Base-by-base conservation (phyloP, 2,113 vertebrate species). In the Otolemur garnettii region DNA sequence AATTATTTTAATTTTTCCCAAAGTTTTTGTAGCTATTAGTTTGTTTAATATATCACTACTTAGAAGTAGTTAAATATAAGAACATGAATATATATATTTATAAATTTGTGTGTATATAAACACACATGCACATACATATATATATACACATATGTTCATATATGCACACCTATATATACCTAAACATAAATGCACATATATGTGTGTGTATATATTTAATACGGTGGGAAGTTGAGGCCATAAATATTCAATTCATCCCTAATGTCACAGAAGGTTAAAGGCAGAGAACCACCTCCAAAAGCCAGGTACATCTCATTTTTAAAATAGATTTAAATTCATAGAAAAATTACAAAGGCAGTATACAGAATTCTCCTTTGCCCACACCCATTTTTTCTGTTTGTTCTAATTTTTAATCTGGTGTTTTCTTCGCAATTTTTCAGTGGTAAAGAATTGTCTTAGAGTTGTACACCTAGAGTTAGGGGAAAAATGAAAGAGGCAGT, bases 401-500 rank as follows among this genome's bases (percentile, higher is more conserved):
- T 87, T 71, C 69, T 92, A 24, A 92, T 87, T 87, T 91, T 83
- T 80, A 95, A 95, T 94, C 66, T 94, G 45, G 15, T 85, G 35
- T 88, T 94, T 93, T 86, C 91, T n/a, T 66, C n/a, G 42, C 21
- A 21, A 77, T 68, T 72, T 96, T 95, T 97, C 79, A 91, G 78
- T 87, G 75, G 74, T 80, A 91, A 96, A 62, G 50, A 84, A 96
- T 62, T 90, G 82, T 89, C 72, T 93, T 84, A 86, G 53, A 71
- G 50, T 90, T 93, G 45, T 83, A 89, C 59, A 87, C 77, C 35
- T 45, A 91, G 78, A 95, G 91, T 71, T 91, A 83, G 93, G 79
- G 62, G 79, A n/a, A 72, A 96, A 95, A 95, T 81, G 91, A 94
- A 96, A 96, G 83, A 96, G 22, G 87, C 93, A 93, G 96, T 84